These are phyloP conservation scores for Saturnia pavonia DNA, from an alignment of 2,888 invertebrate genomes.

Conservation along the genomic window DNA sequence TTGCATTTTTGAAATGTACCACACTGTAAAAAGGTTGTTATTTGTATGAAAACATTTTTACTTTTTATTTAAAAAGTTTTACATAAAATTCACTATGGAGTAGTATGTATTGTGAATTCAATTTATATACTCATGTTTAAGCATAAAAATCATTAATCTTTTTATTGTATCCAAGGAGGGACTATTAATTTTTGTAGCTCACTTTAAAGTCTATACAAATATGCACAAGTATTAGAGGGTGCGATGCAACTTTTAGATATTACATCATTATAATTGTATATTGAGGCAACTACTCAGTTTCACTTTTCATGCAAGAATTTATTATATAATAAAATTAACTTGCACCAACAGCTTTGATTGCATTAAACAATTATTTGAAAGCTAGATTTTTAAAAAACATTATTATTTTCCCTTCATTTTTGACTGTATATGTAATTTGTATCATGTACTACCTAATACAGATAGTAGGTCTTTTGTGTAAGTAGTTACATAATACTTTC, in stretches of 20 bases:
- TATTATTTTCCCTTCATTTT: not conserved
- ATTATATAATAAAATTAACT: conserved; percentile 5
- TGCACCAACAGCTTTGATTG: not conserved
- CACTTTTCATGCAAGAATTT: conserved; percentile 5
- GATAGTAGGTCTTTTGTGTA: not conserved
- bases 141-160: too few relatives aligned
- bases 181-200: too few relatives aligned
- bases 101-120: too few relatives aligned
- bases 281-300: not conserved
- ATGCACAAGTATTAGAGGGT: not conserved
- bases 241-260: not conserved
- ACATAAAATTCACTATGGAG: too few relatives aligned
- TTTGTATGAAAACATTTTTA: too few relatives aligned
- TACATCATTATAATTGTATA: conserved; percentile 7
- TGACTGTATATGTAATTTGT: not conserved
- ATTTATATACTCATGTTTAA: too few relatives aligned
- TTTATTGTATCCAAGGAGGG: too few relatives aligned
- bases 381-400: not conserved
- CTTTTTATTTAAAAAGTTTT: too few relatives aligned
- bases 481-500: not conserved
- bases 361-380: not conserved
- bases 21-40: too few relatives aligned
- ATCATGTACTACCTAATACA: not conserved
- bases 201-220: not conserved
- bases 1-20: too few relatives aligned